A percentile compares a stretch with the other conserved stretches of the same genome.
Evolutionary conservation across 1,140 invertebrate genomes (phyloP).

Genomic region (Microplitis demolitor): DNA sequence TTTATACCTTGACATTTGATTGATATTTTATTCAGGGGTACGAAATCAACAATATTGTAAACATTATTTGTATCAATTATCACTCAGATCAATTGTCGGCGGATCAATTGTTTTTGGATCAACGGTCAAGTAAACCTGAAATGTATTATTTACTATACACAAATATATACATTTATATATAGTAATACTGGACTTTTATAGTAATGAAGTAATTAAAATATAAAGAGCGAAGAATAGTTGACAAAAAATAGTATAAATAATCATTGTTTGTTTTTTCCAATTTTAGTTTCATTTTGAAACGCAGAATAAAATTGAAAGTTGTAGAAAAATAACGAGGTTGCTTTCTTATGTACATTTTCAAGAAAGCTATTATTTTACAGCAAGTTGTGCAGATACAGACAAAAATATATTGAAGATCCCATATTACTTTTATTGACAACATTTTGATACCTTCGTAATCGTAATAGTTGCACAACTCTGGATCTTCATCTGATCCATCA

Average conservation of each 20-base stretch:
- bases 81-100: too few relatives aligned
- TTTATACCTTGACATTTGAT: too few relatives aligned
- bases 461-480: not conserved
- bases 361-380: constrained; percentile 11
- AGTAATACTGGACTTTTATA: not conserved
- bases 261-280: not conserved
- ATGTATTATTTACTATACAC: too few relatives aligned
- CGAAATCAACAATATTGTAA: too few relatives aligned
- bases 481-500: constrained; percentile 54
- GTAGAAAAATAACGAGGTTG: not conserved
- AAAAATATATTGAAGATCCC: not conserved
- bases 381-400: not conserved
- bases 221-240: too few relatives aligned
- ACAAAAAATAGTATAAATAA: not conserved
- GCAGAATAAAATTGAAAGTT: not conserved
- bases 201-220: not conserved
- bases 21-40: too few relatives aligned
- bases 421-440: not conserved
- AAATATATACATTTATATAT: too few relatives aligned
- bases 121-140: too few relatives aligned
- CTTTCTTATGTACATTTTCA: not conserved
- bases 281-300: not conserved
- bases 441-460: not conserved
- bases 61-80: too few relatives aligned
- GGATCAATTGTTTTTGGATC: too few relatives aligned